A percentile compares a stretch with the other conserved stretches of the same genome.
Conservation (phyloP, 2,888 invertebrate genomes). For the Amaurobius ferox region DNA sequence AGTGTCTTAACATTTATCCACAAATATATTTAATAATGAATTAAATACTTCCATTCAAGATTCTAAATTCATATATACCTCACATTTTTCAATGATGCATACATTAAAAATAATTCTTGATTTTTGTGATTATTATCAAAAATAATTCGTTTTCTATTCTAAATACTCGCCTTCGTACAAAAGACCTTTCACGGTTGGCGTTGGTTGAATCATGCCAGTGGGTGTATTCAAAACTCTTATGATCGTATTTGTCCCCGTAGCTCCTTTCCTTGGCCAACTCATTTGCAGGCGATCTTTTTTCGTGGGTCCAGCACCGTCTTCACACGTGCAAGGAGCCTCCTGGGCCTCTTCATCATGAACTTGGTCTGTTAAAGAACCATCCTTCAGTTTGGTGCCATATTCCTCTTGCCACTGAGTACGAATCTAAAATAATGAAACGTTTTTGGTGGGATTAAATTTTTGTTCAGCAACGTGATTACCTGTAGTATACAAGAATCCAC, state of each 20-base stretch:
- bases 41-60: too few relatives aligned
- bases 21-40: too few relatives aligned
- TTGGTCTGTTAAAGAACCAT: not conserved
- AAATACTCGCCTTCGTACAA: slow-evolving; percentile 34
- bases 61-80: too few relatives aligned
- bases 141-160: not conserved
- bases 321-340: slow-evolving; percentile 9
- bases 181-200: not conserved
- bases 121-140: too few relatives aligned
- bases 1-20: too few relatives aligned
- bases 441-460: too few relatives aligned
- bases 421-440: slow-evolving; percentile 40
- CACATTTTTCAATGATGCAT: too few relatives aligned
- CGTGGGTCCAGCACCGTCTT: not conserved
- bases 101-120: too few relatives aligned
- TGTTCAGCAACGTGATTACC: too few relatives aligned
- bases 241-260: slow-evolving; percentile 31
- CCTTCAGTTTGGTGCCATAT: not conserved
- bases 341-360: not conserved
- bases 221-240: slow-evolving; percentile 19
- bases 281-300: not conserved
- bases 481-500: too few relatives aligned
- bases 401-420: slow-evolving; percentile 36
- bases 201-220: slow-evolving; percentile 19
- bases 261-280: slow-evolving; percentile 36